Evolutionary conservation across 2,888 invertebrate species (phyloP), one percentile per base, ranked within the genome.

Genomic region (Heliothis peltigera): DNA sequence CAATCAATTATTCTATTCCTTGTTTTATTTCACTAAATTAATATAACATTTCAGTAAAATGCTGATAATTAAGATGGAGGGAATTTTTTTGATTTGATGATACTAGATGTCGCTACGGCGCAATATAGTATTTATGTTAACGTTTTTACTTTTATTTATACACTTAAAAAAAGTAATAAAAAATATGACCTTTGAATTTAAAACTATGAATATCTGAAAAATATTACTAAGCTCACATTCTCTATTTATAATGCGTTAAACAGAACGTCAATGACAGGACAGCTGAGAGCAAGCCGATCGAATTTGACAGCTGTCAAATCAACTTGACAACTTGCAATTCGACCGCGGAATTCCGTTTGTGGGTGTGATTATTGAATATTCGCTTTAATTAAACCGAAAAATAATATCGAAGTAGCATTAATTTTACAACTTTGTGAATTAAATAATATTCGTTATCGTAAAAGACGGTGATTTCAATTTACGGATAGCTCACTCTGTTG

Each of bases 311-410:
- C 75, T 72, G 57, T 67, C 67, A 65, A 67, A 66, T 69, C 75
- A 80, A 53, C 12, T 51, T 81, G 79, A 79, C 79, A 81, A 65
- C 65, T 77, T 77, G 83, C 85, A 83, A 84, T 85, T 75, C 77
- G 80, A 75, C 82, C 84, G 80, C 78, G 80, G 80, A 82, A 88
- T 90, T 91, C 88, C 88, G 90, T 90, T 91, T 84, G 84, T 86
- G 88, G 88, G 89, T 89, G 90, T 88, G 87, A 83, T 70, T 81
- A 67, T 57, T 66, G 62, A 64, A 78, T 72, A 71, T 80, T 78
- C 81, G 58, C 66, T 65, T 60, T 43, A 70, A 67, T 58, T 67
- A 70, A 61, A 62, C 70, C 48, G 62, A 64, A 69, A 70, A 71
- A 53, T 70, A 72, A 77, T 75, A 77, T 53, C 54, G 35, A 47